Conservation (phyloP, 2,113 vertebrate genomes). For the Anolis carolinensis region DNA sequence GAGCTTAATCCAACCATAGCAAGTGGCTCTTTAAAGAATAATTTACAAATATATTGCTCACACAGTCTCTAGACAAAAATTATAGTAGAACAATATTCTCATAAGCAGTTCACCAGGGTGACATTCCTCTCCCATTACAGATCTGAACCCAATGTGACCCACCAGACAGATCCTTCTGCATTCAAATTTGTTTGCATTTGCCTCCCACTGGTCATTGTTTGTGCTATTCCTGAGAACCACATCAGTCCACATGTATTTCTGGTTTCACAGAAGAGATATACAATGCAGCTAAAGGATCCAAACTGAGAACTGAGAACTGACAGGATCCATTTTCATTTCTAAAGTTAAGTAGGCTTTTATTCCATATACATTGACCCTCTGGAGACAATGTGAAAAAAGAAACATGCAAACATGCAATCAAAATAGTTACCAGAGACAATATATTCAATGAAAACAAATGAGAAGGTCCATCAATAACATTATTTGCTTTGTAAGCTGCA, state of each 20-base stretch:
- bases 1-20: not conserved
- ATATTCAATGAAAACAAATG: not conserved
- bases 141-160: conserved; percentile 36
- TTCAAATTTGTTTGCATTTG: conserved; percentile 54
- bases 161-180: conserved; percentile 22
- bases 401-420: conserved; percentile 17
- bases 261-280: conserved; percentile 43
- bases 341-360: conserved; percentile 48
- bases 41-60: conserved; percentile 42
- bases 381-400: conserved; percentile 34
- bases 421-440: conserved; percentile 24
- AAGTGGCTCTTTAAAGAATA: conserved; percentile 15
- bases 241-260: conserved; percentile 42
- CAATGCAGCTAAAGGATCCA: conserved; percentile 24
- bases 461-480: not conserved
- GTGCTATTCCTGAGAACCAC: conserved; percentile 32
- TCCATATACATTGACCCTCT: conserved; percentile 48
- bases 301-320: conserved; percentile 54
- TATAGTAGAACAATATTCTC: conserved; percentile 59
- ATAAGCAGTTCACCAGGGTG: conserved; percentile 43
- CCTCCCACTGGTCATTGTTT: conserved; percentile 47
- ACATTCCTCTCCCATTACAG: conserved; percentile 51
- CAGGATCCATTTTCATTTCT: conserved; percentile 60
- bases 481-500: not conserved
- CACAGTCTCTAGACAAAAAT: conserved; percentile 44